These are phyloP conservation scores for Acipenser ruthenus DNA, from an alignment of 2,797 vertebrate species.

Conservation along the genomic window DNA sequence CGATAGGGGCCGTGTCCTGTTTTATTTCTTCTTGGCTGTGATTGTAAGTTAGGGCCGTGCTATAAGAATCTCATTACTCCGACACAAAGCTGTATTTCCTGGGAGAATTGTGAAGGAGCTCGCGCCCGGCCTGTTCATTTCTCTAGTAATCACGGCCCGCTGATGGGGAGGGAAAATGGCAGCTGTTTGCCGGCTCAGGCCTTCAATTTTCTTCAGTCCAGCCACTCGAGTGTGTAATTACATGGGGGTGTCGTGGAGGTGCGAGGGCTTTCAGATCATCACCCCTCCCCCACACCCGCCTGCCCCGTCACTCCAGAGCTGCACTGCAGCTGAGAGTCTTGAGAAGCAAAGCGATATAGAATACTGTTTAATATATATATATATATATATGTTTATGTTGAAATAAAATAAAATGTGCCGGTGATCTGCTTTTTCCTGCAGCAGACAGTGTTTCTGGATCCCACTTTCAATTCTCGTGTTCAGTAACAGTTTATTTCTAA, in stretches of 20 bases:
- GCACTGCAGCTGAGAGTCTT: too few relatives aligned
- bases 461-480: too few relatives aligned
- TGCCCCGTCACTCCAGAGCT: slow-evolving; percentile 10
- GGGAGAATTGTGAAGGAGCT: slow-evolving; percentile 83
- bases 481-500: too few relatives aligned
- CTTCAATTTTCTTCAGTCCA: slow-evolving; percentile 96
- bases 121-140: slow-evolving; percentile 78
- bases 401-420: too few relatives aligned
- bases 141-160: slow-evolving; percentile 83
- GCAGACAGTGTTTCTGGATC: too few relatives aligned
- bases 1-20: slow-evolving; percentile 31
- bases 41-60: slow-evolving; percentile 96
- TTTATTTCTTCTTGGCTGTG: slow-evolving; percentile 42
- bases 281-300: slow-evolving; percentile 23
- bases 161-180: slow-evolving; percentile 98
- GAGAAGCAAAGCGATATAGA: too few relatives aligned
- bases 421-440: too few relatives aligned
- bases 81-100: slow-evolving; percentile 98
- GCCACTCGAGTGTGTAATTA: slow-evolving; percentile 99
- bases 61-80: slow-evolving; percentile 98
- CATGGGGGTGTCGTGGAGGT: slow-evolving; percentile 78
- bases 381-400: too few relatives aligned
- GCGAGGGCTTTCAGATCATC: slow-evolving; percentile 71
- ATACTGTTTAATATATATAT: too few relatives aligned
- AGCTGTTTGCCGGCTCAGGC: slow-evolving; percentile 96